A percentile compares a stretch with the other conserved stretches of the same genome.
phyloP scores from a whole-genome alignment of 35 echinoderm and acorn worm species.

The Ophiothrix spiculata region DNA sequence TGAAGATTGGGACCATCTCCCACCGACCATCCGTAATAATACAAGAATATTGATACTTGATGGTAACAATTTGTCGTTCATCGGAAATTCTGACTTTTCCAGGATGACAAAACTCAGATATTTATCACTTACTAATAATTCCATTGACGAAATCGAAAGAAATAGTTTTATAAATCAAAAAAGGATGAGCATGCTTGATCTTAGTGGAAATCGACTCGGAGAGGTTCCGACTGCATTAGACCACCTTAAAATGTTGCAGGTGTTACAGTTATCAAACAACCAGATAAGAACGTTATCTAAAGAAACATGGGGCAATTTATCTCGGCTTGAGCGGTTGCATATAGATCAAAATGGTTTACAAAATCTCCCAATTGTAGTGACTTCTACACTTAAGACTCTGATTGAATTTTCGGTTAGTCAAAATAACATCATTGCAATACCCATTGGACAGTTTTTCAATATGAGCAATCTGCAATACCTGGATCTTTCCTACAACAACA shows the following conservation, averaged over 20 bases:
- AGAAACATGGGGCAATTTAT: background rate
- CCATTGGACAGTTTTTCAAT: background rate
- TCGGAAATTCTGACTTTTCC: background rate
- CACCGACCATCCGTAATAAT: background rate
- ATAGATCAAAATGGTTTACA: background rate
- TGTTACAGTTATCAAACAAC: background rate
- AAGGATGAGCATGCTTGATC: background rate
- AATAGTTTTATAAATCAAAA: background rate
- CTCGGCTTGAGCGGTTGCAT: background rate
- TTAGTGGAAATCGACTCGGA: background rate
- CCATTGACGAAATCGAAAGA: background rate
- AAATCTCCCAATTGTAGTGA: background rate
- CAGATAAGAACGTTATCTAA: background rate
- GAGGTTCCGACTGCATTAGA: background rate
- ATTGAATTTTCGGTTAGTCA: background rate
- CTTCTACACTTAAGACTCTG: background rate
- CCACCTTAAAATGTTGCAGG: background rate
- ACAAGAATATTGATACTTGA: background rate
- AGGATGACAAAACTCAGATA: background rate
- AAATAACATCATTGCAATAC: background rate
- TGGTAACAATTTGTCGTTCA: background rate
- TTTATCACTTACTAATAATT: background rate
- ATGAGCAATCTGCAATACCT: slow-evolving; percentile 2
- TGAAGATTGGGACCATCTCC: background rate
- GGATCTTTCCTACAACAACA: background rate